phyloP scores from a whole-genome alignment of 2,888 invertebrate genomes.

The Anoncus sp. region DNA sequence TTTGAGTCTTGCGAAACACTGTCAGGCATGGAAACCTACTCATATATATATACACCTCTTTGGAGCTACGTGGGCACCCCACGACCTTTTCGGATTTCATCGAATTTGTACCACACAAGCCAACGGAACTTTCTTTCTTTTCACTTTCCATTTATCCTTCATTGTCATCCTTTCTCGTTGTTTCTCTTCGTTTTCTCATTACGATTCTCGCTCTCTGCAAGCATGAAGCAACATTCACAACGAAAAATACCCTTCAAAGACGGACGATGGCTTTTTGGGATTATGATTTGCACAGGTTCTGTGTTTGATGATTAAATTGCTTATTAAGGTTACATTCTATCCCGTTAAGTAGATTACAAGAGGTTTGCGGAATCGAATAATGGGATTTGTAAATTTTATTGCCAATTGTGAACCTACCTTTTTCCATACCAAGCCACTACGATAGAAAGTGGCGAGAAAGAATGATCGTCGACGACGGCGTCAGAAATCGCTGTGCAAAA shows the following conservation, averaged over 20 bases:
- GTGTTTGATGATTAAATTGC: background rate
- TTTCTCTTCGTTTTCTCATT: conserved; percentile 4
- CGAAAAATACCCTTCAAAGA: background rate
- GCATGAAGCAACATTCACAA: conserved; percentile 26
- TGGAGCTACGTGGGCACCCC: background rate
- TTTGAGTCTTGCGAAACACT: conserved; percentile 49
- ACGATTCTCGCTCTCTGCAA: background rate
- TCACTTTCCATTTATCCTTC: conserved; percentile 40
- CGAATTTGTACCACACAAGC: conserved; percentile 29
- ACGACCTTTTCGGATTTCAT: conserved; percentile 52
- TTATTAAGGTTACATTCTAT: no score
- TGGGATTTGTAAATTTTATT: background rate
- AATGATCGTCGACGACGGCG: conserved; percentile 55
- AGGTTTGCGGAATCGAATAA: background rate
- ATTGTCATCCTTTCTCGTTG: conserved; percentile 13
- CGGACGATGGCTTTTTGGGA: background rate
- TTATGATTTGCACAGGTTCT: background rate
- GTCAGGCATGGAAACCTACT: conserved; percentile 4
- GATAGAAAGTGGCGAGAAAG: conserved; percentile 67
- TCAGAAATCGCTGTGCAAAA: conserved; percentile 66
- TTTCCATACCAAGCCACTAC: conserved; percentile 23
- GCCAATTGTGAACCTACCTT: conserved; percentile 46
- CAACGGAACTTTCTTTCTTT: conserved; percentile 50
- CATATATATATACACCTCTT: background rate
- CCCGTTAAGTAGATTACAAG: background rate